Conservation (phyloP, 2,888 invertebrate genomes). For the Mechanitis messenoides region DNA sequence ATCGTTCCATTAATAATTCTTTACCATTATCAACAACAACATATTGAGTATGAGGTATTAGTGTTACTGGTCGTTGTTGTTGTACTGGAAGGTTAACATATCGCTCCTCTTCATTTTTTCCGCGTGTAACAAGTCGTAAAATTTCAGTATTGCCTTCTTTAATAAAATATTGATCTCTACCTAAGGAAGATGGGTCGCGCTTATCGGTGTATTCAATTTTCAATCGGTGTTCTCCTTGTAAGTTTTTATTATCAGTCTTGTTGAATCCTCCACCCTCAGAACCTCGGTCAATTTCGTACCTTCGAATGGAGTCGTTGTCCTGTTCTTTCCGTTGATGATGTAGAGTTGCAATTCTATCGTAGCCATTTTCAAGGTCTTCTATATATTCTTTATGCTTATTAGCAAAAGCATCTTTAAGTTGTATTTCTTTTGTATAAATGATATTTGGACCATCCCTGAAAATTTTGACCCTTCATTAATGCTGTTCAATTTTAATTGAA, state of each 20-base stretch:
- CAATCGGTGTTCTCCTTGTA: constrained; percentile 44
- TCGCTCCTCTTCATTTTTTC: constrained; percentile 80
- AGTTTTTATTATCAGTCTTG: constrained; percentile 59
- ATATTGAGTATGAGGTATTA: constrained; percentile 77
- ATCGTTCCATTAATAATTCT: constrained; percentile 87
- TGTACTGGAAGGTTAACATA: constrained; percentile 76
- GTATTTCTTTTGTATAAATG: constrained; percentile 76
- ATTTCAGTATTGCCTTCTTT: constrained; percentile 92
- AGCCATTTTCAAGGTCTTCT: constrained; percentile 77
- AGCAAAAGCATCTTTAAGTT: constrained; percentile 64
- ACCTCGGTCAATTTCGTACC: constrained; percentile 86
- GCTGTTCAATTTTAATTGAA: background rate
- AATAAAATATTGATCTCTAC: constrained; percentile 85
- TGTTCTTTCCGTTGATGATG: constrained; percentile 71
- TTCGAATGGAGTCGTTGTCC: constrained; percentile 83
- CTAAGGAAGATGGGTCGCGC: constrained; percentile 57
- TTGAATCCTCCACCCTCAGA: constrained; percentile 78
- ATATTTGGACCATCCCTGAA: constrained; percentile 73
- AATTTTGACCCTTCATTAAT: constrained; percentile 13
- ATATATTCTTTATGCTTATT: constrained; percentile 76
- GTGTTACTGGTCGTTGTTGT: constrained; percentile 73
- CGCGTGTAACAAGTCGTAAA: constrained; percentile 85
- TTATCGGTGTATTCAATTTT: constrained; percentile 51
- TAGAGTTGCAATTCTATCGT: constrained; percentile 70
- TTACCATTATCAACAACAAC: constrained; percentile 86